Evolutionary conservation across 2,888 invertebrate genomes (phyloP), one percentile per base, ranked within the genome.

Genomic region (Pyrochroa serraticornis): DNA sequence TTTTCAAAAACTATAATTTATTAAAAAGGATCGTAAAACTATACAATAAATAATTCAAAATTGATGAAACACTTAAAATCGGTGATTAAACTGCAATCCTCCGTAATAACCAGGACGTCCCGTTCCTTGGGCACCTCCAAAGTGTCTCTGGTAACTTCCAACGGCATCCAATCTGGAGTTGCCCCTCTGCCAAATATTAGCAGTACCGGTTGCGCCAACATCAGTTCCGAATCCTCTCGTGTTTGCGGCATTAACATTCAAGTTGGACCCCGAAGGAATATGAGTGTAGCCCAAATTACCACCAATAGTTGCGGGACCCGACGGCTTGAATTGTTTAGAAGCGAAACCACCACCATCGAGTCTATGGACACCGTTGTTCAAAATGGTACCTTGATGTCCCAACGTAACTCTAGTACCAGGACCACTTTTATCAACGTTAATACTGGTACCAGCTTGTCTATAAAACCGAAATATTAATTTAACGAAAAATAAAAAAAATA

Each of bases 231-330:
- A 64, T 6, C 32, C 43, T 7, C 63, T 62, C 2, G 66, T 63
- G 9, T 62, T 65, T 33, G 68, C 64, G 13, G 68, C 73, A 1
- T 58, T 59, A 7, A 69, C 7, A 35, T 68, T 69, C 5, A 70
- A 53, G 37, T 49, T 37, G 3, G 70, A 69, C n/a, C 67, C 66
- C 14, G 66, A 67, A 7, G 71, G 71, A 22, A 58, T 54, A 58
- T 73, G 69, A 8, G 52, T 33, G 50, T 71, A 73, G 39, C 67
- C 68, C 43, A 73, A 41, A 30, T 63, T 62, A 10, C 71, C 72
- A 41, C 71, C 70, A 50, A 62, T 43, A 7, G 64, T 64, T 8
- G 65, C 66, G n/a, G 71, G 71, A 31, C 65, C 65, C 34, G 62
- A 43, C 22, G 69, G 69, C 10, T 57, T 64, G 36, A 68, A 71